Conservation (phyloP, 2,888 invertebrate genomes). For the Polydrusus tereticollis region DNA sequence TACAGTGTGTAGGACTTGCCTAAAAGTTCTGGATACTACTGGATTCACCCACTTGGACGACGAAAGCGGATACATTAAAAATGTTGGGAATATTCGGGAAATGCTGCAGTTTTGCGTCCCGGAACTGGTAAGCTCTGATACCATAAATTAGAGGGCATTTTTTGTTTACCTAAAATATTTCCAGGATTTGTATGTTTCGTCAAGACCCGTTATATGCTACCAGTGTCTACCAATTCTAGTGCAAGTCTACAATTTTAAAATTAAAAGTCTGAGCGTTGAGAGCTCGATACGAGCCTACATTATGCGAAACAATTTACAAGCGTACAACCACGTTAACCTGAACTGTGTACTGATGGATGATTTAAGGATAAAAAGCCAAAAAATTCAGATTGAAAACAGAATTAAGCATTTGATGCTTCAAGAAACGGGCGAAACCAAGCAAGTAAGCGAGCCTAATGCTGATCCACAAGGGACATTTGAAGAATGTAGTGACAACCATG, state of each 20-base stretch:
- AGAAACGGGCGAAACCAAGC: constrained; percentile 19
- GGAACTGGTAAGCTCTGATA: constrained; percentile 55
- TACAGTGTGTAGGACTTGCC: constrained; percentile 55
- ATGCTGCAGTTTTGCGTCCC: constrained; percentile 59
- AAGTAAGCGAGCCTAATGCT: not conserved
- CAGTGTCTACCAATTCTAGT: constrained; percentile 55
- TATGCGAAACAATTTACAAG: constrained; percentile 53
- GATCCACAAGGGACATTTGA: not conserved
- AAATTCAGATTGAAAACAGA: constrained; percentile 42
- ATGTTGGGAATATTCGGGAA: constrained; percentile 55
- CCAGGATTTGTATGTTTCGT: constrained; percentile 58
- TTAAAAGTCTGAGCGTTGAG: constrained; percentile 57
- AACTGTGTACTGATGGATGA: constrained; percentile 54
- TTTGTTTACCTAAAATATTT: constrained; percentile 44
- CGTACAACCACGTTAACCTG: constrained; percentile 55
- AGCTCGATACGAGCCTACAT: constrained; percentile 55
- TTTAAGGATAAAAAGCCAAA: constrained; percentile 39
- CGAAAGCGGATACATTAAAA: constrained; percentile 50
- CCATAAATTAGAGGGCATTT: not conserved
- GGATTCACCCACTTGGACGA: constrained; percentile 49
- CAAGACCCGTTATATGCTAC: constrained; percentile 57
- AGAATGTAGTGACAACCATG: not conserved
- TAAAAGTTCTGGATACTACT: constrained; percentile 52
- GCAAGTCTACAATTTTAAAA: constrained; percentile 58
- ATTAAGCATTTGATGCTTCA: constrained; percentile 43